phyloP scores from a whole-genome alignment of 2,113 vertebrate species.

The Urocynchramus pylzowi region DNA sequence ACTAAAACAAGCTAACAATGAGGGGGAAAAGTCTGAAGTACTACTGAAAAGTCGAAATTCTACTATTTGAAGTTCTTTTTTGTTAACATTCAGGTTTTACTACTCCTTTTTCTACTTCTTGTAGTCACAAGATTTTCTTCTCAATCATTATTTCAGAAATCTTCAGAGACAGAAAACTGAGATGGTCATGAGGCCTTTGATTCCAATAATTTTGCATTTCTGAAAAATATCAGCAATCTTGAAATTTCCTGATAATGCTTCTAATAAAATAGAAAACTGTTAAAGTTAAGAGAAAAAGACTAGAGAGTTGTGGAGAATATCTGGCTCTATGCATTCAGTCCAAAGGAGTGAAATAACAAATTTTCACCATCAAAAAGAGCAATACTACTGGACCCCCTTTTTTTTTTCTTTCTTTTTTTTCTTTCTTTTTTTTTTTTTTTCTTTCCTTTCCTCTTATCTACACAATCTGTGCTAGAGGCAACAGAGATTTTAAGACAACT shows the following conservation, averaged over 20 bases:
- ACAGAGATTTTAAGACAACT: neutral
- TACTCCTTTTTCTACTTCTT: neutral
- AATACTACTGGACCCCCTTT: neutral
- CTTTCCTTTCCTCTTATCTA: neutral
- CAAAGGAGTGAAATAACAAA: neutral
- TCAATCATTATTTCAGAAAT: neutral
- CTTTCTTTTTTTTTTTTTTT: too few species aligned
- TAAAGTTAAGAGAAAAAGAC: neutral
- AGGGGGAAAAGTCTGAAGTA: rapidly evolving
- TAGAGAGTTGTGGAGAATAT: neutral
- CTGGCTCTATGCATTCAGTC: neutral
- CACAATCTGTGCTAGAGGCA: neutral
- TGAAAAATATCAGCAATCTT: neutral
- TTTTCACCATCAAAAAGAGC: neutral
- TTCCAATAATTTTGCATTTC: neutral
- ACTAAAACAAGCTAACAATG: neutral
- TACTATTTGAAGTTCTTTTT: neutral
- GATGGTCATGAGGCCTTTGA: neutral
- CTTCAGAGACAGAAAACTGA: neutral
- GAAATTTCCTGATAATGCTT: neutral
- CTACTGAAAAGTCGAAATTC: too few species aligned
- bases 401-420: neutral
- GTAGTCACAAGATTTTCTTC: neutral
- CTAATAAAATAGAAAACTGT: neutral
- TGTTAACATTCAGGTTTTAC: neutral